These are phyloP conservation scores for Drosophila helvetica DNA, from an alignment of 2,888 invertebrate species.

Conservation along the genomic window DNA sequence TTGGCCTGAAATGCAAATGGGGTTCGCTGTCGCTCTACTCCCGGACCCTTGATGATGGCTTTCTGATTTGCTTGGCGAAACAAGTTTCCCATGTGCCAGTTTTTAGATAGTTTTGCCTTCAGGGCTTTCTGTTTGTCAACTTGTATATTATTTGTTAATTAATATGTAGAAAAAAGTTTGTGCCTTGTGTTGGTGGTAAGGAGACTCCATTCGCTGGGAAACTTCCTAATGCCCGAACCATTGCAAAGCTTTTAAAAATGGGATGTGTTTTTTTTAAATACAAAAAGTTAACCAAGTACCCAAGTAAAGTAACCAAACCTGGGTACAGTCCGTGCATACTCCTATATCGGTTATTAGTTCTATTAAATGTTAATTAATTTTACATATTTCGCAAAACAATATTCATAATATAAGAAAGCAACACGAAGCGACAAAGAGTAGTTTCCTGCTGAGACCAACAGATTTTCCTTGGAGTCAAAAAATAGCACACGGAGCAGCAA, in stretches of 20 bases:
- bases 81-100: slow-evolving; percentile 55
- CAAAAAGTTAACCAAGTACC: slow-evolving; percentile 12
- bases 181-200: slow-evolving; percentile 14
- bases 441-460: slow-evolving; percentile 33
- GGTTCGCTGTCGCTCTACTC: slow-evolving; percentile 45
- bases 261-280: slow-evolving; percentile 8
- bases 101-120: slow-evolving; percentile 49
- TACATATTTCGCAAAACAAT: slow-evolving; percentile 15
- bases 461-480: slow-evolving; percentile 15
- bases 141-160: slow-evolving; percentile 79
- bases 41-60: slow-evolving; percentile 63
- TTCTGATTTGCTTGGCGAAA: slow-evolving; percentile 76
- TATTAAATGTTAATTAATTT: slow-evolving; percentile 19
- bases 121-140: slow-evolving; percentile 61
- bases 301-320: no score
- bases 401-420: slow-evolving; percentile 15
- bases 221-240: slow-evolving; percentile 57
- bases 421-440: slow-evolving; percentile 11
- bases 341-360: background rate
- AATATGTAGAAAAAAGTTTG: slow-evolving; percentile 70
- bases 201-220: slow-evolving; percentile 37
- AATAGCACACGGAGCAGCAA: slow-evolving; percentile 51
- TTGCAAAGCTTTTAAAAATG: slow-evolving; percentile 51
- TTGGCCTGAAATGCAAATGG: slow-evolving; percentile 64
- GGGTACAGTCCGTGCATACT: background rate